Evolutionary conservation across 2,113 vertebrate species (phyloP).

Genomic region (Actinemys pallida): DNA sequence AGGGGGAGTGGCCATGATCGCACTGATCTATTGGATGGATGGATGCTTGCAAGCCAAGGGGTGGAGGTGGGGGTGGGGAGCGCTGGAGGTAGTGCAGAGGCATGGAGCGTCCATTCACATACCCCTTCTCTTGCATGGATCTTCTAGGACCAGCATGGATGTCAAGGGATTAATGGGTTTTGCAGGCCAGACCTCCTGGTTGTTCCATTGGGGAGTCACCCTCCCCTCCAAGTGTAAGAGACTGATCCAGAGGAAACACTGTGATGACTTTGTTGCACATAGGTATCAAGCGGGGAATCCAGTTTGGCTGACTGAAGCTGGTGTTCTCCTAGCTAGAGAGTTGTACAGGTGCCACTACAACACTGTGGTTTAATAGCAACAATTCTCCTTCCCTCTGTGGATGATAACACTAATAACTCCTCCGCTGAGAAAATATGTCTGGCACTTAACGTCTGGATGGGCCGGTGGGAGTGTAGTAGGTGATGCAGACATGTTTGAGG

Average conservation of each 20-base stretch:
- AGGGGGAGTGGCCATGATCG: rapidly evolving
- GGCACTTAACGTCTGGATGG: not conserved
- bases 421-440: slow-evolving; percentile 9
- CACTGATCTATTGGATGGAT: not conserved
- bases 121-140: not conserved
- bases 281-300: not conserved
- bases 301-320: not conserved
- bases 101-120: not conserved
- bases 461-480: not conserved
- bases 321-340: not conserved
- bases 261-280: not conserved
- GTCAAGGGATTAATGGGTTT: not conserved
- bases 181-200: not conserved
- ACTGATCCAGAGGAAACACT: not conserved
- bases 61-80: not conserved
- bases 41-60: not conserved
- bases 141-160: not conserved
- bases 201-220: not conserved
- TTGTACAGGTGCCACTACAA: not conserved
- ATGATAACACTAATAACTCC: not conserved
- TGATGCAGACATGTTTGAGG: not conserved
- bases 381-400: not conserved
- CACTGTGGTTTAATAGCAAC: not conserved
- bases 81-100: not conserved
- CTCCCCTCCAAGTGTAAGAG: not conserved